Percentiles rank a stretch among this genome's conserved stretches.
Conservation (phyloP, 2,888 invertebrate genomes). For the Incurvaria masculella region DNA sequence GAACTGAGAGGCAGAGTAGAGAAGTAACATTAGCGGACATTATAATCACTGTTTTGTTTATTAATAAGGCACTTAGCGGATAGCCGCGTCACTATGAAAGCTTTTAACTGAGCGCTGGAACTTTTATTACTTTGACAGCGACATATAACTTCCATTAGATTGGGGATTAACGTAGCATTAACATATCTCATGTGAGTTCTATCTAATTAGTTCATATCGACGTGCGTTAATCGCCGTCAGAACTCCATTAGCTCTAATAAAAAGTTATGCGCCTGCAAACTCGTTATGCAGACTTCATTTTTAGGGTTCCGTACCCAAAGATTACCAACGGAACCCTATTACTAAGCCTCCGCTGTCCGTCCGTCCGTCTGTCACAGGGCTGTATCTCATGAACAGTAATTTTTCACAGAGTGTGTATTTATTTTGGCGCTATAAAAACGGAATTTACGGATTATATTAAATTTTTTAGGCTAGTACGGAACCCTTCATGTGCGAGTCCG, state of each 20-base stretch:
- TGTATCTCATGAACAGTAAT: no score
- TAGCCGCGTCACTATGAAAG: neutral
- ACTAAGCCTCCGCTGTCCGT: no score
- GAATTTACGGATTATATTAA: no score
- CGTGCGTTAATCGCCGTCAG: constrained; percentile 5
- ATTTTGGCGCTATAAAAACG: no score
- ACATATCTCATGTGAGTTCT: constrained; percentile 4
- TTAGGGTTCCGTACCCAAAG: no score
- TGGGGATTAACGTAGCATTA: constrained; percentile 5
- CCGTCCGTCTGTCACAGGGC: no score
- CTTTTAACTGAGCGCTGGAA: neutral
- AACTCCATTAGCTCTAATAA: constrained; percentile 6
- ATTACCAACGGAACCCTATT: no score
- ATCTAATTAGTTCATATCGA: constrained; percentile 7
- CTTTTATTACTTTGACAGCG: neutral
- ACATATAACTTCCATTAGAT: constrained; percentile 1
- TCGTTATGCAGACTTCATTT: neutral
- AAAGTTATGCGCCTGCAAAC: constrained; percentile 3
- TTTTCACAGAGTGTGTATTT: no score
- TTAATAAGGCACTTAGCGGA: neutral
- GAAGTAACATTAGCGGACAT: neutral
- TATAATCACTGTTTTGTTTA: neutral
- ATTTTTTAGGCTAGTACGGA: no score
- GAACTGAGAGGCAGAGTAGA: no score
- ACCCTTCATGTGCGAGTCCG: no score